Evolutionary conservation across 2,113 vertebrate genomes (phyloP).

Genomic region (Phrynocephalus versicolor): DNA sequence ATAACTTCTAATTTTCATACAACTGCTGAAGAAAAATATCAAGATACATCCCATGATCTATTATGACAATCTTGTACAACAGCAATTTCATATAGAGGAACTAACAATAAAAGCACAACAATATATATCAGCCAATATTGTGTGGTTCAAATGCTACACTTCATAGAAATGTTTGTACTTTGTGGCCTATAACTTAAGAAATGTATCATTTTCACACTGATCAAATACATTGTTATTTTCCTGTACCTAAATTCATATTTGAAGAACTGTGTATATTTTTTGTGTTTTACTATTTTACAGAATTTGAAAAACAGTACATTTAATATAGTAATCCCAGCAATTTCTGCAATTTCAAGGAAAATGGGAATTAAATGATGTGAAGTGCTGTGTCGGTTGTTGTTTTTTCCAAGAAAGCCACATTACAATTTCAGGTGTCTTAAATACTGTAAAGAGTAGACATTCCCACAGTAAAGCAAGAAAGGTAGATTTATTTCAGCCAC

Average conservation of each 20-base stretch:
- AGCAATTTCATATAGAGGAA: slow-evolving; percentile 36
- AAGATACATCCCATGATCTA: slow-evolving; percentile 21
- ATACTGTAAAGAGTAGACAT: slow-evolving; percentile 10
- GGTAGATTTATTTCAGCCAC: neutral
- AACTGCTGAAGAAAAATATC: slow-evolving; percentile 33
- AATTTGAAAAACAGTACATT: neutral
- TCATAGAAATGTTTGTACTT: slow-evolving; percentile 24
- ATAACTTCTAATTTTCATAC: slow-evolving; percentile 40
- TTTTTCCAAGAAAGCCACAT: neutral
- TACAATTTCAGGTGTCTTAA: slow-evolving; percentile 38
- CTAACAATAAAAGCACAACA: neutral
- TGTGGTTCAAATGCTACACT: neutral
- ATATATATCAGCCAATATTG: slow-evolving; percentile 30
- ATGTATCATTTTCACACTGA: neutral
- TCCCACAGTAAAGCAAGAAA: neutral
- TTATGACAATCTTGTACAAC: slow-evolving; percentile 30
- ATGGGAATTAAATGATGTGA: slow-evolving; percentile 35
- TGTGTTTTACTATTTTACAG: no score
- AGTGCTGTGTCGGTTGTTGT: no score
- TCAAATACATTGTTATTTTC: neutral
- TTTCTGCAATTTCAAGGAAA: slow-evolving; percentile 2
- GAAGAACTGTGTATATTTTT: neutral
- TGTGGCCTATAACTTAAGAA: slow-evolving; percentile 10
- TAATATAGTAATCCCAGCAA: slow-evolving; percentile 38
- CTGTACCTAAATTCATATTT: neutral